Evolutionary conservation across 30 jellyfish, hydroid and myxozoan species (phyloP).

Genomic region (Mastigias papua): DNA sequence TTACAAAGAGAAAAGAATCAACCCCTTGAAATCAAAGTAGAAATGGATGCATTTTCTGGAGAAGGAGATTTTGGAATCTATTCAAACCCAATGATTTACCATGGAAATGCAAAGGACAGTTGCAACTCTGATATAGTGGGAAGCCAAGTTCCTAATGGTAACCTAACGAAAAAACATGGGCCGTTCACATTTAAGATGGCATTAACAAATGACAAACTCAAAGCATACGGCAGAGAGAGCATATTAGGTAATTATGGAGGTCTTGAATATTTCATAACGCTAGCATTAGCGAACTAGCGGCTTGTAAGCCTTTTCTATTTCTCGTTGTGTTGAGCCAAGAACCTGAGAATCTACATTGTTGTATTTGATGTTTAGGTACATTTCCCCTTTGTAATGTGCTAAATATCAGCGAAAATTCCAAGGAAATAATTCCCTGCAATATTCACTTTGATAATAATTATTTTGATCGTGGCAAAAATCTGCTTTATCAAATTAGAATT

Average conservation of each 20-base stretch:
- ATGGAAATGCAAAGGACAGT: conserved; percentile 59
- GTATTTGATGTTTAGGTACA: no score
- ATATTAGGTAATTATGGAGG: conserved; percentile 40
- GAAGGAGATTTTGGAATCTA: conserved; percentile 50
- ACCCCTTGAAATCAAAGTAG: conserved; percentile 54
- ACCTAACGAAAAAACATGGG: conserved; percentile 60
- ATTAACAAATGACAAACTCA: conserved; percentile 29
- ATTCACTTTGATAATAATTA: no score
- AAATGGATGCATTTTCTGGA: conserved; percentile 37
- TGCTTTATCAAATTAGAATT: no score
- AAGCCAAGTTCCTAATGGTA: conserved; percentile 38
- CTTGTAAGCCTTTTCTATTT: no score
- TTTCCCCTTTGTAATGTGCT: no score
- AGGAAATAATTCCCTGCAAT: no score
- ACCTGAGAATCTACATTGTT: no score
- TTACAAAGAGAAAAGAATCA: conserved; percentile 33
- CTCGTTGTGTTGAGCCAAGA: no score
- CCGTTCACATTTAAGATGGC: conserved; percentile 36
- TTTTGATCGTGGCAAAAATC: no score
- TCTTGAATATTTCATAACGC: background rate
- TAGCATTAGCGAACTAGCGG: background rate
- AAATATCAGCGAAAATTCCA: no score
- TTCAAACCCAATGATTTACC: conserved; percentile 56
- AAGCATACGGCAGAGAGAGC: conserved; percentile 65
- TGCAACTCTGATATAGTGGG: conserved; percentile 64